Percentiles rank a stretch among this genome's conserved stretches.
phyloP scores from a whole-genome alignment of 1,140 invertebrate genomes.

The Lordiphosa clarofinis region DNA sequence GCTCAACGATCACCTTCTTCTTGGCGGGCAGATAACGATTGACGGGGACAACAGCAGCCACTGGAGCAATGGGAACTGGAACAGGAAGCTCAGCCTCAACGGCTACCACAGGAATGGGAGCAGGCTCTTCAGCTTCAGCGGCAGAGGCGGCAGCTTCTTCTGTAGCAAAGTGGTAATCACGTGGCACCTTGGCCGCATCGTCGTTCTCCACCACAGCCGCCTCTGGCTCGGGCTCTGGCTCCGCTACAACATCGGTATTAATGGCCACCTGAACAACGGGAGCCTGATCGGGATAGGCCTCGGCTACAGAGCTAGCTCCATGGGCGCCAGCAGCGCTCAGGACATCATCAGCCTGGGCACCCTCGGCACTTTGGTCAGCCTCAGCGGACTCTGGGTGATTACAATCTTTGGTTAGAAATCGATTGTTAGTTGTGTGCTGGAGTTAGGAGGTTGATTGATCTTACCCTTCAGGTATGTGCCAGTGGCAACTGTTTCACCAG shows the following conservation, averaged over 20 bases:
- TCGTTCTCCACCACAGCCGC: conserved; percentile 37
- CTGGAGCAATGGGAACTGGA: conserved; percentile 60
- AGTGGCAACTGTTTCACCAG: conserved; percentile 74
- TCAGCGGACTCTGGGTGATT: conserved; percentile 71
- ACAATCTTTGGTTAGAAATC: conserved; percentile 71
- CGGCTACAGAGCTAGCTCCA: conserved; percentile 66
- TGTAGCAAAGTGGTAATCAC: conserved; percentile 62
- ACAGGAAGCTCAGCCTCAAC: conserved; percentile 61
- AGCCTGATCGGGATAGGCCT: conserved; percentile 69
- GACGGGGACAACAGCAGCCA: conserved; percentile 53
- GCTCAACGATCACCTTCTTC: conserved; percentile 76
- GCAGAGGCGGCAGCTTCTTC: conserved; percentile 32
- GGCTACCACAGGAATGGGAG: conserved; percentile 31
- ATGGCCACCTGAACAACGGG: conserved; percentile 57
- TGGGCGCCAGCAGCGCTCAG: conserved; percentile 60
- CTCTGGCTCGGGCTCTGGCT: conserved; percentile 33
- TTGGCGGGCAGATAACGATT: conserved; percentile 72
- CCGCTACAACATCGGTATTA: conserved; percentile 24
- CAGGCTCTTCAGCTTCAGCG: conserved; percentile 27
- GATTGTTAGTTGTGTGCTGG: conserved; percentile 27
- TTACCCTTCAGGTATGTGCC: conserved; percentile 77
- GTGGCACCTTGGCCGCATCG: conserved; percentile 68
- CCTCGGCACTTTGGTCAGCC: conserved; percentile 42
- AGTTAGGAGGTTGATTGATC: background rate
- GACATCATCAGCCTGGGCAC: conserved; percentile 52